A percentile compares a stretch with the other conserved stretches of the same genome.
Evolutionary conservation across 2,888 invertebrate species (phyloP).

Genomic region (Spodoptera exigua): DNA sequence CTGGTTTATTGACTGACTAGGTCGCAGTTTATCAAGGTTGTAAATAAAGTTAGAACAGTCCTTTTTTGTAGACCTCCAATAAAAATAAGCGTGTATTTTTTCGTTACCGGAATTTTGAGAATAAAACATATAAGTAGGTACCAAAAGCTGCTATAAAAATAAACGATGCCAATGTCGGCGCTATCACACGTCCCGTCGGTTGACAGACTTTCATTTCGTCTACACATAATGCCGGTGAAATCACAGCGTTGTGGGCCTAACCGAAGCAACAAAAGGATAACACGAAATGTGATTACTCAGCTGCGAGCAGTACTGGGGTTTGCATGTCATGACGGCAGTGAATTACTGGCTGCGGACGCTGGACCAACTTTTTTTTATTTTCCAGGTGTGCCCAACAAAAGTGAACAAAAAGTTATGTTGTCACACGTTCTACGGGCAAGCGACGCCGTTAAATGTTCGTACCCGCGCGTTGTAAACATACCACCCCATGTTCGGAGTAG

Average conservation of each 20-base stretch:
- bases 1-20: slow-evolving; percentile 45
- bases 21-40: background rate
- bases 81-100: no score
- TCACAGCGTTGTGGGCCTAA: slow-evolving; percentile 75
- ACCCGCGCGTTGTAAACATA: slow-evolving; percentile 76
- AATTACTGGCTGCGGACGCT: slow-evolving; percentile 73
- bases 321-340: slow-evolving; percentile 81
- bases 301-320: slow-evolving; percentile 69
- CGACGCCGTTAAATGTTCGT: slow-evolving; percentile 75
- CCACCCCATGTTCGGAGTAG: slow-evolving; percentile 72
- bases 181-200: slow-evolving; percentile 54
- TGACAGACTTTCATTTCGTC: slow-evolving; percentile 66
- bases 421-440: slow-evolving; percentile 68
- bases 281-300: slow-evolving; percentile 86
- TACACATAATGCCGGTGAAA: slow-evolving; percentile 68
- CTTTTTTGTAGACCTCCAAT: no score
- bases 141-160: slow-evolving; percentile 30
- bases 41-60: background rate
- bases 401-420: slow-evolving; percentile 77
- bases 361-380: slow-evolving; percentile 63
- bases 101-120: background rate
- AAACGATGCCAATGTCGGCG: slow-evolving; percentile 31
- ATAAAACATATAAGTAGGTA: slow-evolving; percentile 12
- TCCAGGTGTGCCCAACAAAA: slow-evolving; percentile 79
- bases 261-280: slow-evolving; percentile 80